phyloP scores from a whole-genome alignment of 2,113 vertebrate species.

The Oreocharis arfaki region DNA sequence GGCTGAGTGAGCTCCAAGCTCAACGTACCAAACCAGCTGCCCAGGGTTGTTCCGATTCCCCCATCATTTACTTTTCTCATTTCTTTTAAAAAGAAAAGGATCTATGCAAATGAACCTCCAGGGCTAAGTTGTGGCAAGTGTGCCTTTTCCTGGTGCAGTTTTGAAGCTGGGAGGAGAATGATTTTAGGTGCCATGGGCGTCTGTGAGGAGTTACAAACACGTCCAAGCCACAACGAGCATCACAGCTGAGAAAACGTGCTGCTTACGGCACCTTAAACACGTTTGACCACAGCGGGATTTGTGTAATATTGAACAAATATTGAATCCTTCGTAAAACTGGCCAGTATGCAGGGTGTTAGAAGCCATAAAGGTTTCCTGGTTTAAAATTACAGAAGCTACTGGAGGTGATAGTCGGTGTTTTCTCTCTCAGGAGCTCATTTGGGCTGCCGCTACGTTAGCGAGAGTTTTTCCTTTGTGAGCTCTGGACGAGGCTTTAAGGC shows the following conservation, averaged over 20 bases:
- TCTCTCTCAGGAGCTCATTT: not conserved
- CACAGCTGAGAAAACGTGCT: not conserved
- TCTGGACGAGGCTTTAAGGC: not conserved
- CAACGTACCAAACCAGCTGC: not conserved
- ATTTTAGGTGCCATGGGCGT: not conserved
- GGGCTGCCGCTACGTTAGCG: not conserved
- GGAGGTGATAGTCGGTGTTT: not conserved
- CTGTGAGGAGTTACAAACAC: not conserved
- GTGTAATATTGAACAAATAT: not conserved
- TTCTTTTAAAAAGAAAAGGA: not conserved
- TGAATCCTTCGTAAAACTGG: not conserved
- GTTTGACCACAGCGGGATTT: not conserved
- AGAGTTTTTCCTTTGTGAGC: not conserved
- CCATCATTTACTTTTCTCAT: not conserved
- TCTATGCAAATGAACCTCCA: not conserved
- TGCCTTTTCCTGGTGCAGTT: not conserved
- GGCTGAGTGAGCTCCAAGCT: not conserved
- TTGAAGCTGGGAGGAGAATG: not conserved
- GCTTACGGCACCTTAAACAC: not conserved
- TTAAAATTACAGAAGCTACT: not conserved
- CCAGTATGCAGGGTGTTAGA: not conserved
- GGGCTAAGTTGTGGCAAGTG: not conserved
- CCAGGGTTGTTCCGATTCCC: not conserved
- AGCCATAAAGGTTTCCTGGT: not conserved
- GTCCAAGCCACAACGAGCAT: fast-evolving